Conservation (phyloP, 2,113 vertebrate species). For the Connochaetes taurinus region DNA sequence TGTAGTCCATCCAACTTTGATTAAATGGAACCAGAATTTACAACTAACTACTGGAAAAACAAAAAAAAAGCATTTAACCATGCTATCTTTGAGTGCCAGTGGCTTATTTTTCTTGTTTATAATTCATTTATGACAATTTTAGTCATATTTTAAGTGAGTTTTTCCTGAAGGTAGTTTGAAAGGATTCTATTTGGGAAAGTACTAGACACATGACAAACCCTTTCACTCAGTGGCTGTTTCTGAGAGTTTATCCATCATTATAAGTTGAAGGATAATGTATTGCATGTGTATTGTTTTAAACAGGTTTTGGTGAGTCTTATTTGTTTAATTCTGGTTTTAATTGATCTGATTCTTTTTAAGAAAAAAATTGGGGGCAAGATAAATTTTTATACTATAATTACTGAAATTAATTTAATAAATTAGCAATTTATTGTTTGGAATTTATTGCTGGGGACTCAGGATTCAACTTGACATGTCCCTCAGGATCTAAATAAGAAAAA, state of each 20-base stretch:
- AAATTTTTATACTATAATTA: neutral
- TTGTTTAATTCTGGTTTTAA: neutral
- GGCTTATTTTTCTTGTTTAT: constrained; percentile 14
- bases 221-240: neutral
- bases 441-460: neutral
- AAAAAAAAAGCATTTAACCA: neutral
- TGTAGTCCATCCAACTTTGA: constrained; percentile 37
- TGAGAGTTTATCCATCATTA: neutral
- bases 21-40: constrained; percentile 65
- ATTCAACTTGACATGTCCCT: neutral
- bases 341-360: neutral
- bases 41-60: neutral
- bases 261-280: constrained; percentile 13
- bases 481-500: constrained; percentile 1
- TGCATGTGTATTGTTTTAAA: constrained; percentile 1
- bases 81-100: neutral
- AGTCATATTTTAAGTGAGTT: constrained; percentile 11
- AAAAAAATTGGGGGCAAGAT: neutral
- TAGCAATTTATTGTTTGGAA: neutral
- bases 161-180: constrained; percentile 6
- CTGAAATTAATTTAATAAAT: neutral
- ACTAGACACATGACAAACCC: neutral
- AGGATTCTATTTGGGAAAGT: neutral
- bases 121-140: neutral
- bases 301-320: neutral